These are phyloP conservation scores for Dasyornis broadbenti DNA, from an alignment of 2,113 vertebrate species.

Conservation along the genomic window DNA sequence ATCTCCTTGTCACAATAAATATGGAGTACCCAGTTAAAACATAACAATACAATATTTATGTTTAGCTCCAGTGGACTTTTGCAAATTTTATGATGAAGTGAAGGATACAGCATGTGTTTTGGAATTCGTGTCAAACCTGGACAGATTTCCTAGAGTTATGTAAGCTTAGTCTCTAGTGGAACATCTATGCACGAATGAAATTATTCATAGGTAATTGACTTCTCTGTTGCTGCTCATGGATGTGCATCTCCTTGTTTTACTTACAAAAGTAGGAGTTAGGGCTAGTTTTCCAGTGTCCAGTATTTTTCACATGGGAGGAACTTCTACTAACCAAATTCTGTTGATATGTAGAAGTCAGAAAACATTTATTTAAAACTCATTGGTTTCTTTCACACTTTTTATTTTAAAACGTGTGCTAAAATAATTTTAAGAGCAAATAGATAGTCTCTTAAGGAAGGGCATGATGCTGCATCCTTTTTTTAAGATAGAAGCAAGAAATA, in stretches of 20 bases:
- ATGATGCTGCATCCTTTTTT: neutral
- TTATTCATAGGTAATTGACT: neutral
- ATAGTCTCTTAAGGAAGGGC: neutral
- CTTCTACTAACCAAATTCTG: neutral
- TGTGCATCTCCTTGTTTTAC: neutral
- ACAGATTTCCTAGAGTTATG: neutral
- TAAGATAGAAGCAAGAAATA: neutral
- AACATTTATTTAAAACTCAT: neutral
- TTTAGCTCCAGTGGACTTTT: neutral
- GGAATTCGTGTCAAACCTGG: neutral
- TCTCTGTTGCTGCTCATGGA: neutral
- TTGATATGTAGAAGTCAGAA: neutral
- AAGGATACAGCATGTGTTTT: neutral
- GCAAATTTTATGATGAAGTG: conserved; percentile 32
- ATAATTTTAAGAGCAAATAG: neutral
- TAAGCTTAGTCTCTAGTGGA: neutral
- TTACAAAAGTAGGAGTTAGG: neutral
- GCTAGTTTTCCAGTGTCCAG: neutral
- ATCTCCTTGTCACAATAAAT: conserved; percentile 11
- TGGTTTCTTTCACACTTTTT: neutral
- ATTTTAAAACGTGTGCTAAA: neutral
- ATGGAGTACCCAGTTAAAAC: neutral
- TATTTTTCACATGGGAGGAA: neutral
- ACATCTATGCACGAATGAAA: neutral
- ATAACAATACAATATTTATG: conserved; percentile 42